Base-by-base conservation (phyloP, 2,797 vertebrate genomes). In the Streptopelia turtur region DNA sequence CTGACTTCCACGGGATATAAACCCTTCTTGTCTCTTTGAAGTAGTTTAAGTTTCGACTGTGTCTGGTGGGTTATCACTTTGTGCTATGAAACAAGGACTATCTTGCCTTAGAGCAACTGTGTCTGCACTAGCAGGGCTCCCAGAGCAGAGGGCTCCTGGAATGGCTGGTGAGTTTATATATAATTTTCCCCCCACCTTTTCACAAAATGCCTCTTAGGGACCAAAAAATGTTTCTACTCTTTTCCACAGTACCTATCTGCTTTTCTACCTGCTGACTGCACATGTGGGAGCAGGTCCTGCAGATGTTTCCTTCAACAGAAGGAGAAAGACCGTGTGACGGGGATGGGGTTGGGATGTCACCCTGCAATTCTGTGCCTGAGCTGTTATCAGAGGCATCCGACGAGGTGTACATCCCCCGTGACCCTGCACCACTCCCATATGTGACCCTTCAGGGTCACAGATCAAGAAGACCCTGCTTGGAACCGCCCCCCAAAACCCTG, bases 401-500 rank as follows among this genome's bases (percentile, higher is more conserved):
- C 0, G 1, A 60, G 24, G 4, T 0, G 1, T 47, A 47, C 28
- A 50, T 47, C 31, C 6, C n/a, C 37, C 5, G 4, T 4, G 3
- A 23, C 20, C 25, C 27, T 56, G n/a, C 37, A 15, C 33, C 0
- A 1, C 43, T 41, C 56, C 71, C 0, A 0, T 43, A 49, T 25
- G 39, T 39, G 11, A 39, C n/a, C n/a, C 49, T 76, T 27, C 31
- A 49, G n/a, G 2, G 2, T 49, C 61, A 56, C 16, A 9, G 21
- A 15, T 53, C 20, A 39, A 17, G 35, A 28, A 31, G n/a, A 72
- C 8, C 6, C 10, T 43, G 30, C 41, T 84, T 50, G 56, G 80
- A 74, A 21, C 10, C 2, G 1, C 53, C 9, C 1, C 53, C 21
- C 35, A n/a, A 80, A 66, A 13, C 31, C 30, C 49, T 47, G 7